These are phyloP conservation scores for Auanema freiburgensis DNA, from an alignment of 2,888 invertebrate species.

Conservation along the genomic window DNA sequence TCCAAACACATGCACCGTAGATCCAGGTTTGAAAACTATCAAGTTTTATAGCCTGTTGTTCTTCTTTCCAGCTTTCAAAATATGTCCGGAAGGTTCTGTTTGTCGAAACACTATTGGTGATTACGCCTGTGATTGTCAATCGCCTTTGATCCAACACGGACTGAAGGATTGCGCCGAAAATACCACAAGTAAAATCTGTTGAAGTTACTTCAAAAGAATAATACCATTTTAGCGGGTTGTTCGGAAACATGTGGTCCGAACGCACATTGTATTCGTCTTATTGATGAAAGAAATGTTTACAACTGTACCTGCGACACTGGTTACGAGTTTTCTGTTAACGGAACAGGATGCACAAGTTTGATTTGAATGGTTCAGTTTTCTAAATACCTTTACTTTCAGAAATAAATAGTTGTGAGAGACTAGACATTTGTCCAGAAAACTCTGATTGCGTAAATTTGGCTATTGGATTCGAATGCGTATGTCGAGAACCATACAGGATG, in stretches of 20 bases:
- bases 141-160: constrained; percentile 1
- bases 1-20: too few relatives aligned
- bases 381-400: too few relatives aligned
- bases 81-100: not conserved
- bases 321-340: not conserved
- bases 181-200: not conserved
- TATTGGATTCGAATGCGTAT: not conserved
- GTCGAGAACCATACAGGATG: too few relatives aligned
- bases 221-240: not conserved
- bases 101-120: not conserved
- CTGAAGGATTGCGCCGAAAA: constrained; percentile 2
- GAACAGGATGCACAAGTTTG: not conserved
- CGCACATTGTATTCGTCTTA: constrained; percentile 2
- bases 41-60: too few relatives aligned
- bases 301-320: constrained; percentile 14
- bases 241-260: constrained; percentile 2
- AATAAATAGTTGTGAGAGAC: too few relatives aligned
- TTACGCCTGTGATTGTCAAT: constrained; percentile 4
- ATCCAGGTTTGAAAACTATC: too few relatives aligned
- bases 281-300: not conserved
- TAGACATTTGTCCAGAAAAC: too few relatives aligned
- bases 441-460: not conserved
- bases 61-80: not conserved
- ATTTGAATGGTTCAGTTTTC: not conserved
- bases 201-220: not conserved